Conservation (phyloP, 2,888 invertebrate species). For the Nymphalis urticae region DNA sequence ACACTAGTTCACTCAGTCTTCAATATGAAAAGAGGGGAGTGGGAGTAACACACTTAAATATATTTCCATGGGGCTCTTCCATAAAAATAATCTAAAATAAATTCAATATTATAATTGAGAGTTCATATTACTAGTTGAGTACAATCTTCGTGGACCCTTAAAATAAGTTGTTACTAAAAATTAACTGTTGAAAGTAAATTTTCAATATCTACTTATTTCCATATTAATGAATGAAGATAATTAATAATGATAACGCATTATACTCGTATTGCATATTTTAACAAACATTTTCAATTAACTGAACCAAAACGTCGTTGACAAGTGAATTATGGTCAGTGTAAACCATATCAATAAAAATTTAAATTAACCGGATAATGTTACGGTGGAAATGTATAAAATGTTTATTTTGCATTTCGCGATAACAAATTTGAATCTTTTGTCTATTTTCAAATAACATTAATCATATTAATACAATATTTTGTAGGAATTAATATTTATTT, state of each 20-base stretch:
- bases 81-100: no score
- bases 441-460: background rate
- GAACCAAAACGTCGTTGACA: constrained; percentile 15
- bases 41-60: no score
- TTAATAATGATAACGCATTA: constrained; percentile 8
- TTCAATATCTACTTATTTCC: background rate
- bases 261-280: constrained; percentile 4
- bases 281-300: constrained; percentile 21
- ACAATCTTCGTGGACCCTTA: no score
- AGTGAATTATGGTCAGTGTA: constrained; percentile 11
- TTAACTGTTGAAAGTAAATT: no score
- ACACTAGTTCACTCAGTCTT: no score
- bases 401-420: constrained; percentile 3
- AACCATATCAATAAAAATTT: constrained; percentile 22
- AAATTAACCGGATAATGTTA: constrained; percentile 11
- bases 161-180: no score
- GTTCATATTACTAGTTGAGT: no score
- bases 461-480: background rate
- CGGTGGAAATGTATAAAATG: background rate
- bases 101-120: no score
- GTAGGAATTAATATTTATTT: no score
- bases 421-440: background rate
- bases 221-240: constrained; percentile 10
- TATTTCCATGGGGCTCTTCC: no score
- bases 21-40: no score